Base-by-base conservation (phyloP, 2,113 vertebrate species). In the Cinclus cinclus region DNA sequence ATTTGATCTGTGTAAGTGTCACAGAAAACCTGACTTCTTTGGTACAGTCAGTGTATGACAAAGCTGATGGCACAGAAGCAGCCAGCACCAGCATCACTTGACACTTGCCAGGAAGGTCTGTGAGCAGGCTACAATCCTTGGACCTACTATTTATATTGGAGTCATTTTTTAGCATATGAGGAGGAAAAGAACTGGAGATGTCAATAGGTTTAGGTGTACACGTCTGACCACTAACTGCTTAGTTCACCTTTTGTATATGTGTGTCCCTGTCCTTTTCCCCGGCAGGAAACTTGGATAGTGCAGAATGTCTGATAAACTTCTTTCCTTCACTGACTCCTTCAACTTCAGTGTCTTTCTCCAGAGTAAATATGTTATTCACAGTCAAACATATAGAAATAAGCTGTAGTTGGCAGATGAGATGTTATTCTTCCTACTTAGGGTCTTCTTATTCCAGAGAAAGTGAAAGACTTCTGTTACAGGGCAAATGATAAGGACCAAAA, bases 351-450 rank as follows among this genome's bases (percentile, higher is more conserved):
- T 53, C 46, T 76, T 90, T 64, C 55, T 93, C 13, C 46, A 93
- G 79, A 92, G 75, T 27, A 95, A 85, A 83, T 42, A 6, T 88
- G 88, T 41, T 88, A 39, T 79, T 94, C 74, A 65, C 46, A 76
- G 35, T 62, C n/a, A 93, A 91, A 86, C 9, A 8, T 22, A 70
- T 25, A 69, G 86, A 79, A 41, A 47, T 73, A 59, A 79, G 20
- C 25, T 58, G 30, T 53, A 73, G 13, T 28, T 90, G 55, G 23
- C 67, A 94, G 73, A 23, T 53, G 60, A 83, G 83, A 41, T 71
- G n/a, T 35, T 67, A 44, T 79, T 87, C 24, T 65, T 13, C 31
- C n/a, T 53, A 19, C 15, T 75, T 62, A n/a, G 17, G 74, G 10
- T 31, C 6, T 71, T 77, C 4, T 8, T 55, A 7, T 67, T 79